A percentile compares a stretch with the other conserved stretches of the same genome.
phyloP scores from a whole-genome alignment of 2,888 invertebrate species.

The Acleris sparsana region DNA sequence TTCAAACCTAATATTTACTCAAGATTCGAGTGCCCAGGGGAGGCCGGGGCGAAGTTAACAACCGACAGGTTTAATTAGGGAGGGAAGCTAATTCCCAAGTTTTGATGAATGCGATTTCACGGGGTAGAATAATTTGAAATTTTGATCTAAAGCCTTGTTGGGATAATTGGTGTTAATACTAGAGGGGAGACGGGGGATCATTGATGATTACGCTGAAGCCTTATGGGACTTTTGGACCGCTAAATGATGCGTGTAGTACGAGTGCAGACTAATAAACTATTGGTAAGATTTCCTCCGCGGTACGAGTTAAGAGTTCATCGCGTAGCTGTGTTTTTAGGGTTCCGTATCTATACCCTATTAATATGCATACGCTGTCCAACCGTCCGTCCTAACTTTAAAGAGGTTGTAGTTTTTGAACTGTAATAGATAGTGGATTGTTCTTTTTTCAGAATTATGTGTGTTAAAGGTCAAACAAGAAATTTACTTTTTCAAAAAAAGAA shows the following conservation, averaged over 20 bases:
- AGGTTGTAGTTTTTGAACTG: no score
- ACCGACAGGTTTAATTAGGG: constrained; percentile 79
- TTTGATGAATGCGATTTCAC: constrained; percentile 81
- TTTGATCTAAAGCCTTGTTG: constrained; percentile 71
- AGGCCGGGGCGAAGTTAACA: constrained; percentile 61
- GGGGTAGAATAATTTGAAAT: constrained; percentile 65
- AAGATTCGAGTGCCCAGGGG: constrained; percentile 59
- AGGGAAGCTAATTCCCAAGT: constrained; percentile 77
- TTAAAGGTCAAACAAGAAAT: no score
- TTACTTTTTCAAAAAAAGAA: no score
- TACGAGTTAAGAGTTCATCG: no score
- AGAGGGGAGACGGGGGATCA: constrained; percentile 34
- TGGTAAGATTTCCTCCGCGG: not conserved
- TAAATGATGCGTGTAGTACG: not conserved
- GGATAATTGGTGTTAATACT: constrained; percentile 66
- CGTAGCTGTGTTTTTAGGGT: no score
- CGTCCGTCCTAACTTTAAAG: no score
- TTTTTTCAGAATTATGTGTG: no score
- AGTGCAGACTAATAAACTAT: not conserved
- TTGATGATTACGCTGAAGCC: constrained; percentile 21
- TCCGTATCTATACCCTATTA: no score
- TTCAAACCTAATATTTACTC: constrained; percentile 73
- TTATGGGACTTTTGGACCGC: constrained; percentile 14
- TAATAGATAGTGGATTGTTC: no score
- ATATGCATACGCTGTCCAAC: no score